phyloP scores from a whole-genome alignment of 2,797 vertebrate species.

The Spea hammondii region DNA sequence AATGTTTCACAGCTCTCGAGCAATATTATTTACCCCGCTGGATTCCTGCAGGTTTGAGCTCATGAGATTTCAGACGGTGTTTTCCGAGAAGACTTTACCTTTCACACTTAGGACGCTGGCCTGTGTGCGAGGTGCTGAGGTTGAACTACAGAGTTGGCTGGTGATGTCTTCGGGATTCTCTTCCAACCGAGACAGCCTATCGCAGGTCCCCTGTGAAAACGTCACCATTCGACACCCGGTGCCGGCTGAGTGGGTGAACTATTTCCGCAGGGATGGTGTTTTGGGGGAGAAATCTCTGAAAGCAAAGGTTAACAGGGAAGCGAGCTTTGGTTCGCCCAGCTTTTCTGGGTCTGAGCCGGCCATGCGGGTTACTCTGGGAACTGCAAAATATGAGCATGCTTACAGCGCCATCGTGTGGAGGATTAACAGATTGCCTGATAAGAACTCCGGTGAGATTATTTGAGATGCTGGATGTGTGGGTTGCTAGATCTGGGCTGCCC shows the following conservation, averaged over 20 bases:
- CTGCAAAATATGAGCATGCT: slow-evolving; percentile 85
- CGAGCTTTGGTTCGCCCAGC: slow-evolving; percentile 78
- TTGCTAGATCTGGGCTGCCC: slow-evolving; percentile 3
- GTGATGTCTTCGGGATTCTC: slow-evolving; percentile 82
- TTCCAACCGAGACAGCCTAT: slow-evolving; percentile 78
- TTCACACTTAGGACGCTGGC: slow-evolving; percentile 80
- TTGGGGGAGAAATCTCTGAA: slow-evolving; percentile 84
- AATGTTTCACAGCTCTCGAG: slow-evolving; percentile 67
- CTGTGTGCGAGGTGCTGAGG: slow-evolving; percentile 77
- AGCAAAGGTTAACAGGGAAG: slow-evolving; percentile 85
- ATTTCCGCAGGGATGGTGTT: slow-evolving; percentile 81
- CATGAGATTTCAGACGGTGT: slow-evolving; percentile 77
- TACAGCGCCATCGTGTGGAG: slow-evolving; percentile 87
- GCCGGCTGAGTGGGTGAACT: slow-evolving; percentile 84
- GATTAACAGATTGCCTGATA: slow-evolving; percentile 83
- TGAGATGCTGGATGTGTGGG: slow-evolving; percentile 26
- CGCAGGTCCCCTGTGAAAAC: slow-evolving; percentile 83
- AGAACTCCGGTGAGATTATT: slow-evolving; percentile 78
- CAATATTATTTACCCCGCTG: slow-evolving; percentile 76
- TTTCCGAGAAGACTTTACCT: slow-evolving; percentile 79
- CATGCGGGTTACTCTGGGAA: slow-evolving; percentile 86
- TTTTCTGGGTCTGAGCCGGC: slow-evolving; percentile 83
- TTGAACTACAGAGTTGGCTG: slow-evolving; percentile 86
- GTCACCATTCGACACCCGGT: slow-evolving; percentile 82
- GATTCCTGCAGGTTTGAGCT: slow-evolving; percentile 81